A percentile compares a stretch with the other conserved stretches of the same genome.
These are phyloP conservation scores for Oenanthe melanoleuca DNA, from an alignment of 2,113 vertebrate species.

Conservation along the genomic window DNA sequence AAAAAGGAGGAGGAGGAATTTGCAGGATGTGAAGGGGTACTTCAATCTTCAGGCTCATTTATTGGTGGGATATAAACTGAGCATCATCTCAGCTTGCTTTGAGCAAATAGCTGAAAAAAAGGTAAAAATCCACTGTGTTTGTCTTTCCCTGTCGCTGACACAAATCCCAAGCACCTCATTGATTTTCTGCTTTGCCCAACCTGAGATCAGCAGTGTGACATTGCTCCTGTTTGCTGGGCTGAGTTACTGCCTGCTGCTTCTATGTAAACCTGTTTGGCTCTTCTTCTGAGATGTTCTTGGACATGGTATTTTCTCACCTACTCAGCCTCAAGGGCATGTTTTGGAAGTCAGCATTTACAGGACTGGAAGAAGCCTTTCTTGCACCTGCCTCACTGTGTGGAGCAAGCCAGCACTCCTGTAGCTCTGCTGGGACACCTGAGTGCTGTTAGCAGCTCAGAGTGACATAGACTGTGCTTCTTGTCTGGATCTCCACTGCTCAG, in stretches of 20 bases:
- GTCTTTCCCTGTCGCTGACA: background rate
- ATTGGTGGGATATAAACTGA: background rate
- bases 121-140: background rate
- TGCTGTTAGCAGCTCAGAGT: background rate
- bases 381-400: background rate
- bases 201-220: slow-evolving; percentile 1
- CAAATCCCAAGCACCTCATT: slow-evolving; percentile 23
- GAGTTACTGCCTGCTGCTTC: slow-evolving; percentile 22
- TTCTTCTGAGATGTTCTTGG: background rate
- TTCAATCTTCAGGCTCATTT: background rate
- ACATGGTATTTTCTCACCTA: background rate
- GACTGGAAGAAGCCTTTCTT: background rate
- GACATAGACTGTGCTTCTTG: background rate
- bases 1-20: background rate
- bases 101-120: background rate
- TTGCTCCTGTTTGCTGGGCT: slow-evolving; percentile 15
- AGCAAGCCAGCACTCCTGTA: background rate
- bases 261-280: background rate
- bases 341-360: background rate
- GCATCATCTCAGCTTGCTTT: background rate
- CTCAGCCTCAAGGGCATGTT: background rate
- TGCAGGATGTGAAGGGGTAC: background rate
- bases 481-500: background rate
- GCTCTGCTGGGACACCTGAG: background rate
- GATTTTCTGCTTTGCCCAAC: slow-evolving; percentile 47